These are phyloP conservation scores for Drosophila helvetica DNA, from an alignment of 2,888 invertebrate genomes.

Conservation along the genomic window DNA sequence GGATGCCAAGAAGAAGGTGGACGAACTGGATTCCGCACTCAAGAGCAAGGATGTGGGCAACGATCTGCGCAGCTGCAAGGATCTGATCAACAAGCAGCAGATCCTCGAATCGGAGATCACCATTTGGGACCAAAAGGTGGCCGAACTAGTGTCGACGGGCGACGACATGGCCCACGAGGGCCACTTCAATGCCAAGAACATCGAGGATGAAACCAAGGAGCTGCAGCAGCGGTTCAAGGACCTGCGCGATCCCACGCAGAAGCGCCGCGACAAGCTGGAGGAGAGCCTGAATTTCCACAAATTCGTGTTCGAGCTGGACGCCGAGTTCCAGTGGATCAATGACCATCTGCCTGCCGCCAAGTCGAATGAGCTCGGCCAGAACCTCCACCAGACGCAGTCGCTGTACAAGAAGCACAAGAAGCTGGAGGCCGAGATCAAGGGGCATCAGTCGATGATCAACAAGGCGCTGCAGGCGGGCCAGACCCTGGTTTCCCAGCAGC, in stretches of 20 bases:
- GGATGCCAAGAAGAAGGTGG: conserved; percentile 93
- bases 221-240: conserved; percentile 89
- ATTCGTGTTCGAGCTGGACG: conserved; percentile 95
- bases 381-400: conserved; percentile 96
- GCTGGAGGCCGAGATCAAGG: conserved; percentile 93
- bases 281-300: conserved; percentile 93
- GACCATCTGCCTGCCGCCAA: conserved; percentile 93
- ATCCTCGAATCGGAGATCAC: conserved; percentile 93
- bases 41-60: conserved; percentile 92
- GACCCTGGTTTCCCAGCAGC: conserved; percentile 89
- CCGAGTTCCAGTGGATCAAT: conserved; percentile 97
- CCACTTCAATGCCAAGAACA: conserved; percentile 96
- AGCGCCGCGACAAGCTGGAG: conserved; percentile 90
- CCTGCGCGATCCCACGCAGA: conserved; percentile 89
- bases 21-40: conserved; percentile 92
- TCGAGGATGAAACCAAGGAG: conserved; percentile 90
- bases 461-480: conserved; percentile 92
- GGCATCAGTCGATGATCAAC: conserved; percentile 93
- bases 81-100: conserved; percentile 95
- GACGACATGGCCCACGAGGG: conserved; percentile 96
- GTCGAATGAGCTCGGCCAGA: conserved; percentile 90
- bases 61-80: conserved; percentile 95
- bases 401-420: conserved; percentile 97
- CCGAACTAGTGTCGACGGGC: conserved; percentile 90
- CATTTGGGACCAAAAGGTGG: conserved; percentile 92